phyloP scores from a whole-genome alignment of 2,113 vertebrate species.

The Elgaria multicarinata region DNA sequence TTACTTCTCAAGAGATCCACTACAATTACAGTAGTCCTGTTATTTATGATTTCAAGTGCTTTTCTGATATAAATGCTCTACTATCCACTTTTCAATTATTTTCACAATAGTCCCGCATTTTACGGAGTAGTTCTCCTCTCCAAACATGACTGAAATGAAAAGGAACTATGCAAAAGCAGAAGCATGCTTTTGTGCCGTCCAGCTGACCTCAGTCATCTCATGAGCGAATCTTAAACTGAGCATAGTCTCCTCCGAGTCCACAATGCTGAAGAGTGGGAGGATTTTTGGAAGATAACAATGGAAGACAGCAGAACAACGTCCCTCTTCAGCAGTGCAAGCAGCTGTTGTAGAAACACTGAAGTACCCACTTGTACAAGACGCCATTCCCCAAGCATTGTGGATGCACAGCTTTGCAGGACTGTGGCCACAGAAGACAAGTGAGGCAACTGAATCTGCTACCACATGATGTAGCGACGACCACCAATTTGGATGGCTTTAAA shows the following conservation, averaged over 20 bases:
- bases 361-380: too few species aligned
- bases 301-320: not conserved
- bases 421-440: not conserved
- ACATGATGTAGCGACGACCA: too few species aligned
- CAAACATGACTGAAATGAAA: not conserved
- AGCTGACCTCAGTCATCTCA: not conserved
- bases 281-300: not conserved
- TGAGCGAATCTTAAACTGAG: not conserved
- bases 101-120: not conserved
- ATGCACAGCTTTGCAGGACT: not conserved
- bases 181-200: not conserved
- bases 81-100: not conserved
- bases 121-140: not conserved
- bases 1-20: conserved; percentile 6
- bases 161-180: not conserved
- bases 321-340: not conserved
- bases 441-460: not conserved
- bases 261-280: not conserved
- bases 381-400: not conserved
- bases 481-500: too few species aligned
- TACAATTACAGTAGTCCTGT: not conserved
- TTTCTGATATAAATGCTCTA: not conserved
- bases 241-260: too few species aligned
- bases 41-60: not conserved
- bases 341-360: not conserved